Conservation (phyloP, 2,113 vertebrate species). For the Microcebus murinus region DNA sequence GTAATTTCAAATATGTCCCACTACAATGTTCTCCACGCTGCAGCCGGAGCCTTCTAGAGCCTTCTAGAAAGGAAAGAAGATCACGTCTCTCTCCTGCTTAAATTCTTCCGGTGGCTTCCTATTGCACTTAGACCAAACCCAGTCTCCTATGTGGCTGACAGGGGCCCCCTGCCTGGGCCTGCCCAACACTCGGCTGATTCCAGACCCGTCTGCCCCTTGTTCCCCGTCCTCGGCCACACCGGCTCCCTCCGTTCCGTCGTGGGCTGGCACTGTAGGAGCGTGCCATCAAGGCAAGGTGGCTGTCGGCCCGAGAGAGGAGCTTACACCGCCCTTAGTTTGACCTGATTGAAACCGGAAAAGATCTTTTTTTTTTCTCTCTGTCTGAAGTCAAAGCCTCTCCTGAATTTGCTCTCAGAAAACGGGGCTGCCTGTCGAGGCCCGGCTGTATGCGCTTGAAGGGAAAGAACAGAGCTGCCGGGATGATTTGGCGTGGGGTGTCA, state of each 20-base stretch:
- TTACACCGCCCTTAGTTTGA: background rate
- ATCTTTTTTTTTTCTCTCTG: background rate
- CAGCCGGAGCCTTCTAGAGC: background rate
- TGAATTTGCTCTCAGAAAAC: background rate
- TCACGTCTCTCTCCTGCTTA: background rate
- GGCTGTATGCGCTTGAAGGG: background rate
- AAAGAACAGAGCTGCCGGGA: background rate
- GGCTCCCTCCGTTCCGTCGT: background rate
- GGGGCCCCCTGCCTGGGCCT: background rate
- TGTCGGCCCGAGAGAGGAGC: background rate
- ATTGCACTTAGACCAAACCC: background rate
- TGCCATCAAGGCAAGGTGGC: background rate
- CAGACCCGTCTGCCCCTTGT: background rate
- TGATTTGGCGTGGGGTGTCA: background rate
- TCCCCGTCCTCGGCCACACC: rapidly evolving
- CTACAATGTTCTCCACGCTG: background rate
- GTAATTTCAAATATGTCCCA: rapidly evolving
- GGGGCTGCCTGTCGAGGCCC: background rate
- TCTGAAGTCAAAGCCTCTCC: background rate
- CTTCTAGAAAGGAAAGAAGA: background rate
- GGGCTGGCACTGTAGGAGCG: background rate
- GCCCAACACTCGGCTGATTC: background rate
- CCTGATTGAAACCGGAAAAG: background rate
- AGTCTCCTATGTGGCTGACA: background rate
- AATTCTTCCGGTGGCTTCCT: background rate